Percentiles rank a stretch among this genome's conserved stretches.
Evolutionary conservation across 2,113 vertebrate species (phyloP).

Genomic region (Catharus minimus): DNA sequence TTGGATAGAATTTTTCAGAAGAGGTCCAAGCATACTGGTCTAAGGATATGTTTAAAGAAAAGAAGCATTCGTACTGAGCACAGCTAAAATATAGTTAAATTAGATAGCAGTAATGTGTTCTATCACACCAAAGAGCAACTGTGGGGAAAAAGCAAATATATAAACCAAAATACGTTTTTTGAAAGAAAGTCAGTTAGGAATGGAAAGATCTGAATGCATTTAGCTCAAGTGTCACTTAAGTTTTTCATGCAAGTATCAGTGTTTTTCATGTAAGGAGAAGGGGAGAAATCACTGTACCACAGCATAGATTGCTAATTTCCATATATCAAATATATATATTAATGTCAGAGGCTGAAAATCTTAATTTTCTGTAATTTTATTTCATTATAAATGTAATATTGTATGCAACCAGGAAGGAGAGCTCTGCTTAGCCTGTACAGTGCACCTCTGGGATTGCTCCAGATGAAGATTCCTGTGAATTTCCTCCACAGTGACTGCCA

Average conservation of each 20-base stretch:
- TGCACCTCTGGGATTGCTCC: not conserved
- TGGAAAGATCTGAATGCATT: not conserved
- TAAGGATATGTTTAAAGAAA: not conserved
- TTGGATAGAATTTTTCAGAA: not conserved
- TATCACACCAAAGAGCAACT: too few species aligned
- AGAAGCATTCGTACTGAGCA: too few species aligned
- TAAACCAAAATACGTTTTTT: too few species aligned
- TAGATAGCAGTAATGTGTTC: too few species aligned
- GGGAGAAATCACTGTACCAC: not conserved
- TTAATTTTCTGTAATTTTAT: not conserved
- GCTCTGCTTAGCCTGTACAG: not conserved
- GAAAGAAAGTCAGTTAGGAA: too few species aligned
- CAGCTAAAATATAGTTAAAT: too few species aligned
- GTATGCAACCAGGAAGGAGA: not conserved
- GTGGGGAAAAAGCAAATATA: too few species aligned
- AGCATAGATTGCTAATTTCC: not conserved
- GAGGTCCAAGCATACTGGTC: not conserved
- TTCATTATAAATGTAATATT: not conserved
- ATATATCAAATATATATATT: not conserved
- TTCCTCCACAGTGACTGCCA: not conserved
- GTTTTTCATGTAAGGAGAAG: not conserved
- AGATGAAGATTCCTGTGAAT: not conserved
- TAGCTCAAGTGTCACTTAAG: not conserved
- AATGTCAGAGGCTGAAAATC: not conserved
- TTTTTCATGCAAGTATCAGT: not conserved